Evolutionary conservation across 2,797 vertebrate species (phyloP).

Genomic region (Prunella strophiata): DNA sequence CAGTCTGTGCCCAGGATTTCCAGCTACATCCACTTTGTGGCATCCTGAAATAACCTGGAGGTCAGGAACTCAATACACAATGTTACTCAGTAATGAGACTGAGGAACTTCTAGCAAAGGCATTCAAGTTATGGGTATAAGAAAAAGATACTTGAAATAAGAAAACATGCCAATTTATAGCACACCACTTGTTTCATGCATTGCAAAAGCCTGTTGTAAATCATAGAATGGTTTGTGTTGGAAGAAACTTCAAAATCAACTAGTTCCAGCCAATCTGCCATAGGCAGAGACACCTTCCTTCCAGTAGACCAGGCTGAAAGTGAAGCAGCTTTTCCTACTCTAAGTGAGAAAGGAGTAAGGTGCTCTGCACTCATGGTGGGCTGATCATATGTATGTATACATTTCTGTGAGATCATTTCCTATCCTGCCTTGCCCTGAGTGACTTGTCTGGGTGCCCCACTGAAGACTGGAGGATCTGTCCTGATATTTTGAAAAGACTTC

Average conservation of each 20-base stretch:
- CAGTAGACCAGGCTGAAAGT: background rate
- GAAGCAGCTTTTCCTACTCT: background rate
- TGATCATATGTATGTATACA: fast-evolving
- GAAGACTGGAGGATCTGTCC: background rate
- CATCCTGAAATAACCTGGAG: background rate
- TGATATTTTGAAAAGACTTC: background rate
- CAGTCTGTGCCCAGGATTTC: background rate
- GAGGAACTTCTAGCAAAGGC: background rate
- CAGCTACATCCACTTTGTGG: background rate
- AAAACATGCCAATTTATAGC: background rate
- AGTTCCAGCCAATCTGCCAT: background rate
- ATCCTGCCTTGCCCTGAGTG: background rate
- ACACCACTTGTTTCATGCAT: background rate
- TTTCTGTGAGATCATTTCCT: background rate
- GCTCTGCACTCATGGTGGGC: fast-evolving
- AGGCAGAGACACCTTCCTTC: background rate
- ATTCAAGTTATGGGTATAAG: background rate
- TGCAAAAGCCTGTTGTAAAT: background rate
- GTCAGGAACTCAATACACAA: background rate
- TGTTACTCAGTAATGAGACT: background rate
- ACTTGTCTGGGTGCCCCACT: background rate
- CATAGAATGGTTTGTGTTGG: background rate
- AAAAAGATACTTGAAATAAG: background rate
- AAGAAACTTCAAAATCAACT: background rate
- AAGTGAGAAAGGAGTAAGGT: background rate